Percentiles rank a stretch among this genome's conserved stretches.
These are phyloP conservation scores for Hoplostethus mediterraneus DNA, from an alignment of 2,797 vertebrate genomes.

Conservation along the genomic window DNA sequence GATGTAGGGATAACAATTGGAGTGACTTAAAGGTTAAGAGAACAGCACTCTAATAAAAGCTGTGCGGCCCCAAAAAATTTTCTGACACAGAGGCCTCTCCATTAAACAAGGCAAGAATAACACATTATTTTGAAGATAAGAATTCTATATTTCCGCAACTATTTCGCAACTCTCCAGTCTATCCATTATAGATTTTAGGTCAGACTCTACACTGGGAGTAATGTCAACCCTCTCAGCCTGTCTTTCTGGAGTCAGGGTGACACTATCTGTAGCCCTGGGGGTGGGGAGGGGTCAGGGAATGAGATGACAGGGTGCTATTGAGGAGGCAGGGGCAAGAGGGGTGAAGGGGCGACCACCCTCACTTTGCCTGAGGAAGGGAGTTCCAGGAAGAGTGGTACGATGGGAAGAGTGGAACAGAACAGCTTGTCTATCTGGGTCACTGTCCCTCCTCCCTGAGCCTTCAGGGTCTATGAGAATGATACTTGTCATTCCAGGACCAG, in stretches of 20 bases:
- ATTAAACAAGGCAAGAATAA: neutral
- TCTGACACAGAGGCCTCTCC: no score
- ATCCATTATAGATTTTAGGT: neutral
- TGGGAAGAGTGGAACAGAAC: neutral
- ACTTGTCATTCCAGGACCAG: conserved; percentile 19
- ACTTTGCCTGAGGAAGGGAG: conserved; percentile 7
- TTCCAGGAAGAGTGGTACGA: neutral
- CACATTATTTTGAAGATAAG: neutral
- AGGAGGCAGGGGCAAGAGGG: conserved; percentile 23
- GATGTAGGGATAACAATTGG: neutral
- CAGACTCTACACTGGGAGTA: neutral
- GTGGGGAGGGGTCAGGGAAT: neutral
- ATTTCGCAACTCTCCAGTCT: neutral
- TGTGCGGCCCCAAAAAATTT: no score
- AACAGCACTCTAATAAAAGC: no score
- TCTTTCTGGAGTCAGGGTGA: conserved; percentile 2
- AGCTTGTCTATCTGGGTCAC: conserved; percentile 37
- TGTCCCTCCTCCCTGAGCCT: conserved; percentile 3
- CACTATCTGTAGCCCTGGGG: conserved; percentile 22
- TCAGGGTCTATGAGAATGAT: neutral
- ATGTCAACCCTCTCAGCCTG: neutral
- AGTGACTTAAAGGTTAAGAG: neutral
- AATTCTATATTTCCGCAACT: neutral
- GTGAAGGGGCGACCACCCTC: conserved; percentile 43
- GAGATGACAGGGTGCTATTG: conserved; percentile 49